These are phyloP conservation scores for Anneissia japonica DNA, from an alignment of 35 echinoderm and acorn worm genomes.

Conservation along the genomic window DNA sequence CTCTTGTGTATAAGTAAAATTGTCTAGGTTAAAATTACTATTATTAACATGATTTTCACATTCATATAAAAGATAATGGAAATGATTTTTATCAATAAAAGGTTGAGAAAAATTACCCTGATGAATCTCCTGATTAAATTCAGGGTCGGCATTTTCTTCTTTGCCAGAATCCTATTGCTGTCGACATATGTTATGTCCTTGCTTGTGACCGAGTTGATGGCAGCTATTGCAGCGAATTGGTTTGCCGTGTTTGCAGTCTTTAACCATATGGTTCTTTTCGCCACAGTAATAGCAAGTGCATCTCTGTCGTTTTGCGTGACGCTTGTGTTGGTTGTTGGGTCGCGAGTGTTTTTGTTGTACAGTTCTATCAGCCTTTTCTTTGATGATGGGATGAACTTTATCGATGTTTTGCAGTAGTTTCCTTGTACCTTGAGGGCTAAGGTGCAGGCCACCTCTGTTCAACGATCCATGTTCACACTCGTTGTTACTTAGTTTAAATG, in stretches of 20 bases:
- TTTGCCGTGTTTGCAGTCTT: background rate
- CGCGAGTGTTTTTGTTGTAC: too few relatives aligned
- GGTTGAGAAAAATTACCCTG: background rate
- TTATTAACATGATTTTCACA: background rate
- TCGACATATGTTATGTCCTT: background rate
- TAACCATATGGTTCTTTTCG: background rate
- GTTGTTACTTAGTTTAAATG: constrained; percentile 30
- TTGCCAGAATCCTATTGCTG: background rate
- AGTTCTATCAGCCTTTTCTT: too few relatives aligned
- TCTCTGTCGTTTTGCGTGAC: background rate
- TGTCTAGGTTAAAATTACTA: background rate
- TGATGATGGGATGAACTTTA: background rate
- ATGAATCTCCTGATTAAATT: background rate
- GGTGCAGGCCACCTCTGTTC: constrained; percentile 2
- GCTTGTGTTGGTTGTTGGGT: background rate
- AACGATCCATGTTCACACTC: background rate
- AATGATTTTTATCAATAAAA: background rate
- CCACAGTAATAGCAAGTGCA: background rate
- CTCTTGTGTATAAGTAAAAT: background rate
- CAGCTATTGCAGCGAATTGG: background rate
- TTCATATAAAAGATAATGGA: background rate
- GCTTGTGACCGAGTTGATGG: background rate
- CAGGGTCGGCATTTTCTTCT: background rate
- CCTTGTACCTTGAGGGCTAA: constrained; percentile 9
- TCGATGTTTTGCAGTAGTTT: constrained; percentile 22